Evolutionary conservation across 2,797 vertebrate genomes (phyloP).

Genomic region (Pachyuromys duprasi): DNA sequence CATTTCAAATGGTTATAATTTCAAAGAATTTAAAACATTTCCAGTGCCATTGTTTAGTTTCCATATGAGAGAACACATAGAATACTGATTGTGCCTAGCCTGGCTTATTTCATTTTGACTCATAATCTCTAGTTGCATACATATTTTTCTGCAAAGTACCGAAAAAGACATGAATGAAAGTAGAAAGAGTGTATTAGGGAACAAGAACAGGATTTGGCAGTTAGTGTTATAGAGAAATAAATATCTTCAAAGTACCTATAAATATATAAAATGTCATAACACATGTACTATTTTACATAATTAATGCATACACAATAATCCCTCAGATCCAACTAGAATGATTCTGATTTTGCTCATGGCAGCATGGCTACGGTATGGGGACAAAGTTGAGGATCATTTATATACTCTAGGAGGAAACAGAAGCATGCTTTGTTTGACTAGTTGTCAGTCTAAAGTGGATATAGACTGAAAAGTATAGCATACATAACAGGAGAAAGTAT

Average conservation of each 20-base stretch:
- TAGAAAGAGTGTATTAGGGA: neutral
- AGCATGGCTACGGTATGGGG: neutral
- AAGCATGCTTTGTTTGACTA: neutral
- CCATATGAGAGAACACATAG: neutral
- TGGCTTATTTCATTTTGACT: neutral
- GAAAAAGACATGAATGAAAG: neutral
- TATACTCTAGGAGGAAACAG: neutral
- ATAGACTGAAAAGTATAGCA: neutral
- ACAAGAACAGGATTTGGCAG: neutral
- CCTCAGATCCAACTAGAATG: neutral
- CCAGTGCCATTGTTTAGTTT: neutral
- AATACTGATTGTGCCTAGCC: no score
- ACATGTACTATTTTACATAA: neutral
- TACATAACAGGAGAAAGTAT: neutral
- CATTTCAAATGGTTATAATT: neutral
- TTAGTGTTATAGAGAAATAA: neutral
- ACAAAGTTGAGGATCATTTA: neutral
- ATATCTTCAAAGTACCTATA: neutral
- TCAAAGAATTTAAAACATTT: neutral
- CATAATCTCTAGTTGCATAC: neutral
- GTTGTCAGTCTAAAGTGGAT: neutral
- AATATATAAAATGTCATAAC: neutral
- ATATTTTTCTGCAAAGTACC: neutral
- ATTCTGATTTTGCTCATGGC: neutral
- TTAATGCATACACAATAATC: neutral